These are phyloP conservation scores for Leguminivora glycinivorella DNA, from an alignment of 1,140 invertebrate genomes.

Conservation along the genomic window DNA sequence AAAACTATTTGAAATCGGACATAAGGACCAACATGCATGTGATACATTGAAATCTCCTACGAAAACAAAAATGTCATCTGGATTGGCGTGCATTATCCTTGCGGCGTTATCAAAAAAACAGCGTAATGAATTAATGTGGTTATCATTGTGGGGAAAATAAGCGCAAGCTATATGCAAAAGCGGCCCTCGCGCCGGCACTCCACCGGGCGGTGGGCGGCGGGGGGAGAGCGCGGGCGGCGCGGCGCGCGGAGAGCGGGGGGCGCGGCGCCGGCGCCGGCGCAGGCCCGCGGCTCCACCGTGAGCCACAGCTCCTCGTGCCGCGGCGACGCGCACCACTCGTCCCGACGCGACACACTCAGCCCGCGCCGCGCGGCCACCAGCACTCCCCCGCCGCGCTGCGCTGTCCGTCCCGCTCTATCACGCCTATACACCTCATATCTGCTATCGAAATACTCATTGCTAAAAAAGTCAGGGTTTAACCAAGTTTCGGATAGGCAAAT, in stretches of 20 bases:
- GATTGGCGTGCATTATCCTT: not conserved
- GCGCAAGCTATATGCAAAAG: not conserved
- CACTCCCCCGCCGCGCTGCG: conserved; percentile 30
- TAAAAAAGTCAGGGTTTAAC: conserved; percentile 31
- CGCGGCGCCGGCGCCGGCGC: not conserved
- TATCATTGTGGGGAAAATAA: conserved; percentile 1
- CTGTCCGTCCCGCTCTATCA: conserved; percentile 8
- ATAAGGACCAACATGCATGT: not conserved
- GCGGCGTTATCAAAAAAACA: not conserved
- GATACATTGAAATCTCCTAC: no score
- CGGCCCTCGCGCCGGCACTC: no score
- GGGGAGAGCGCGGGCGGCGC: no score
- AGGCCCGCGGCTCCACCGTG: conserved; percentile 27
- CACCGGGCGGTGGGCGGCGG: no score
- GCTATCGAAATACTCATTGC: conserved; percentile 30
- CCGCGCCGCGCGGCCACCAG: no score
- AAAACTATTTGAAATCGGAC: not conserved
- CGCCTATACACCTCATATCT: conserved; percentile 29
- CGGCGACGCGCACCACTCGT: conserved; percentile 25
- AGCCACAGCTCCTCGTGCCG: conserved; percentile 34
- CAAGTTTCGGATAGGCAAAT: conserved; percentile 34
- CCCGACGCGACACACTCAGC: conserved; percentile 9
- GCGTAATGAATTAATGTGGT: not conserved
- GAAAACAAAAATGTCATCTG: not conserved
- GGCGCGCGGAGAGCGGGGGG: not conserved